Evolutionary conservation across 92 coral and sea anemone species (phyloP).

Genomic region (Desmophyllum pertusum): DNA sequence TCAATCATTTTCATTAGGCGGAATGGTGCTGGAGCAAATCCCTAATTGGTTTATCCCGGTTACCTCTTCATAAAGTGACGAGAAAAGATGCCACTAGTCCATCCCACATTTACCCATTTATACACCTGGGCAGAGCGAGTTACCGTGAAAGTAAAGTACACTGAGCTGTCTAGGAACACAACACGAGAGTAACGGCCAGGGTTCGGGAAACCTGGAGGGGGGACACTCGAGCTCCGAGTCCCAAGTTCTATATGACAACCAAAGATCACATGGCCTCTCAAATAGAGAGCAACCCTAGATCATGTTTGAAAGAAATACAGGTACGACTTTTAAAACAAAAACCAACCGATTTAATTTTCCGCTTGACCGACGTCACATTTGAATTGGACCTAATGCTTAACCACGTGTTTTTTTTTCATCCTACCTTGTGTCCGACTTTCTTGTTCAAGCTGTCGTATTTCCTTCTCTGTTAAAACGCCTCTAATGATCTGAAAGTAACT

Average conservation of each 20-base stretch:
- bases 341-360: background rate
- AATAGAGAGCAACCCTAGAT: background rate
- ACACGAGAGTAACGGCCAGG: too few relatives aligned
- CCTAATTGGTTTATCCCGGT: too few relatives aligned
- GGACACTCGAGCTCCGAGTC: background rate
- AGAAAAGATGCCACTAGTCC: too few relatives aligned
- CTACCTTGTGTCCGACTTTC: constrained; percentile 26
- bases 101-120: too few relatives aligned
- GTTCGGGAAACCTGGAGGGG: too few relatives aligned
- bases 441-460: constrained; percentile 23
- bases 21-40: too few relatives aligned
- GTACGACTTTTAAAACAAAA: background rate
- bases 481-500: constrained; percentile 19
- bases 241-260: background rate
- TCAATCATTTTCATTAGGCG: background rate
- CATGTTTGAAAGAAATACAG: background rate
- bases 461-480: background rate
- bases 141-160: too few relatives aligned
- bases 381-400: background rate
- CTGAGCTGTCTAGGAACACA: too few relatives aligned
- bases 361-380: background rate
- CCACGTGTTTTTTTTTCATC: background rate
- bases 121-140: too few relatives aligned
- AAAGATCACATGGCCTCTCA: too few relatives aligned
- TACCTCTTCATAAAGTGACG: too few relatives aligned